Conservation (phyloP, 1,140 invertebrate genomes). For the Parasteatoda tepidariorum region DNA sequence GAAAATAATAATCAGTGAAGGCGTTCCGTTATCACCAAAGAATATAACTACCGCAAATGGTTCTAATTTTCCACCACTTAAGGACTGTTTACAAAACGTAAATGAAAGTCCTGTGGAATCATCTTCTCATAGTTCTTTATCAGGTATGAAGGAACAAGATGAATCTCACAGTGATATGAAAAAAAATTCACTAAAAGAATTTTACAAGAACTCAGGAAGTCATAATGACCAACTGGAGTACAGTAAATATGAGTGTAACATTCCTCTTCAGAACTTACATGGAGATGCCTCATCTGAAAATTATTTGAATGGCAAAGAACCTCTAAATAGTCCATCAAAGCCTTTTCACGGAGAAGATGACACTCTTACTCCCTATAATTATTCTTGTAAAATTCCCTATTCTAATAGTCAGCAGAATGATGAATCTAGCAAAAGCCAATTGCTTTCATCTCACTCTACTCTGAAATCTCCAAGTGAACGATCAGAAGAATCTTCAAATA, state of each 20-base stretch:
- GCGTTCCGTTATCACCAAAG: not conserved
- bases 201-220: too few relatives aligned
- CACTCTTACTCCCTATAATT: not conserved
- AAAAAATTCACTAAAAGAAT: not conserved
- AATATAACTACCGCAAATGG: not conserved
- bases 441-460: not conserved
- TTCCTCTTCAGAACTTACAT: not conserved
- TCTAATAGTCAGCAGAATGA: not conserved
- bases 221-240: too few relatives aligned
- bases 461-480: conserved; percentile 7
- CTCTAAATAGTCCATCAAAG: not conserved
- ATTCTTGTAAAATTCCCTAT: not conserved
- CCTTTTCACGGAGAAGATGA: not conserved
- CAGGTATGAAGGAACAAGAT: not conserved
- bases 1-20: not conserved
- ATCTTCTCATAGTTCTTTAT: not conserved
- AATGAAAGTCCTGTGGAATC: not conserved
- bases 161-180: not conserved
- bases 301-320: not conserved
- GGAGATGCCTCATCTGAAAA: not conserved
- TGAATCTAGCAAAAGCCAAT: not conserved
- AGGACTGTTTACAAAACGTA: not conserved
- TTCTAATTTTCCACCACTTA: not conserved
- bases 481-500: not conserved
- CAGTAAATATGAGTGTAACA: not conserved